These are phyloP conservation scores for Xestia xanthographa DNA, from an alignment of 2,888 invertebrate species.

Conservation along the genomic window DNA sequence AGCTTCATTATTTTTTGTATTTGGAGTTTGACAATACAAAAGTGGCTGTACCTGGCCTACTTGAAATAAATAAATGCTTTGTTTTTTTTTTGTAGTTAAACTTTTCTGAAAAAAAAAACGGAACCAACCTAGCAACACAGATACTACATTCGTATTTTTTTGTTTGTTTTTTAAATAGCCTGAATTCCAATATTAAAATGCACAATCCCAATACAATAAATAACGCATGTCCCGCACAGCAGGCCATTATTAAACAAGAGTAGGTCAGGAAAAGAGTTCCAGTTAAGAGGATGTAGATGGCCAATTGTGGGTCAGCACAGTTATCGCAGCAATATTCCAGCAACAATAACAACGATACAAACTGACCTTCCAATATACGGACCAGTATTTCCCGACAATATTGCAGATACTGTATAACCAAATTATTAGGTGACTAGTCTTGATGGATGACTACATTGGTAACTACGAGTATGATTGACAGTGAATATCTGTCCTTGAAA, in stretches of 20 bases:
- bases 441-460: slow-evolving; percentile 12
- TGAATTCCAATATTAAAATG: slow-evolving; percentile 8
- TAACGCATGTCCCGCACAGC: neutral
- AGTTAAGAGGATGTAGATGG: neutral
- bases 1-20: neutral
- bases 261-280: slow-evolving; percentile 4
- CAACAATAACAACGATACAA: slow-evolving; percentile 18
- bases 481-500: neutral
- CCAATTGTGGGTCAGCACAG: slow-evolving; percentile 9
- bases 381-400: slow-evolving; percentile 14
- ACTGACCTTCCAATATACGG: slow-evolving; percentile 9
- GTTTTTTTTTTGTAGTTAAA: neutral
- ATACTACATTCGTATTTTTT: slow-evolving; percentile 4
- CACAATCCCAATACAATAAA: neutral
- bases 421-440: slow-evolving; percentile 22
- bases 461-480: neutral
- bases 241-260: slow-evolving; percentile 1
- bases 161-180: slow-evolving; percentile 1
- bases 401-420: slow-evolving; percentile 28
- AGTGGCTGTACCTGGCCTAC: neutral
- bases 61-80: neutral
- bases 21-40: neutral
- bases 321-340: slow-evolving; percentile 21
- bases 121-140: neutral
- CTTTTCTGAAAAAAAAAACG: neutral